Evolutionary conservation across 2,888 invertebrate species (phyloP).

Genomic region (Chymomyza fuscimana): DNA sequence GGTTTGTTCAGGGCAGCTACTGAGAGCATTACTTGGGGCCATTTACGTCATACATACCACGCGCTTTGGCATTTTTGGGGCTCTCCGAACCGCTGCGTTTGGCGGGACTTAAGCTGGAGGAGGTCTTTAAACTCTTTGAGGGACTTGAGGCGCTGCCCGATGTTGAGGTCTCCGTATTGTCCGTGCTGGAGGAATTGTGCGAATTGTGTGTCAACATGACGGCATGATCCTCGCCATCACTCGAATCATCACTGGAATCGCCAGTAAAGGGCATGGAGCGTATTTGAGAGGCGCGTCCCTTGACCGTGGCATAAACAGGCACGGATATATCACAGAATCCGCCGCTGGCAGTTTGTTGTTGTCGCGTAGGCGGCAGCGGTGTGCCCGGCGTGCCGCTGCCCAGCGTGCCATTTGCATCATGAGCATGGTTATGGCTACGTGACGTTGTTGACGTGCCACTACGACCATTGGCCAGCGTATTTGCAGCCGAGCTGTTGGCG

Average conservation of each 20-base stretch:
- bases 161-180: conserved; percentile 82
- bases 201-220: conserved; percentile 80
- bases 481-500: conserved; percentile 45
- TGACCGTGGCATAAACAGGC: conserved; percentile 97
- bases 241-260: conserved; percentile 96
- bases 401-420: conserved; percentile 66
- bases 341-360: conserved; percentile 82
- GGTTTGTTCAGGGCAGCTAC: conserved; percentile 1
- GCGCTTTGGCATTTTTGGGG: conserved; percentile 87
- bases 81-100: conserved; percentile 90
- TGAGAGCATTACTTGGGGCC: not conserved
- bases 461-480: conserved; percentile 65
- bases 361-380: conserved; percentile 78
- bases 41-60: conserved; percentile 82
- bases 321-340: conserved; percentile 95
- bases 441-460: conserved; percentile 14
- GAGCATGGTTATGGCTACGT: not conserved
- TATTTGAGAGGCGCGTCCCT: conserved; percentile 97
- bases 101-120: conserved; percentile 91
- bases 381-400: conserved; percentile 67
- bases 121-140: conserved; percentile 92
- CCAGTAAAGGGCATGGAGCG: conserved; percentile 97
- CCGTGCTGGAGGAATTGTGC: conserved; percentile 81
- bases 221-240: conserved; percentile 90
- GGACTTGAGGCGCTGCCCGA: conserved; percentile 88